These are phyloP conservation scores for Meles meles DNA, from an alignment of 2,113 vertebrate species.

Conservation along the genomic window DNA sequence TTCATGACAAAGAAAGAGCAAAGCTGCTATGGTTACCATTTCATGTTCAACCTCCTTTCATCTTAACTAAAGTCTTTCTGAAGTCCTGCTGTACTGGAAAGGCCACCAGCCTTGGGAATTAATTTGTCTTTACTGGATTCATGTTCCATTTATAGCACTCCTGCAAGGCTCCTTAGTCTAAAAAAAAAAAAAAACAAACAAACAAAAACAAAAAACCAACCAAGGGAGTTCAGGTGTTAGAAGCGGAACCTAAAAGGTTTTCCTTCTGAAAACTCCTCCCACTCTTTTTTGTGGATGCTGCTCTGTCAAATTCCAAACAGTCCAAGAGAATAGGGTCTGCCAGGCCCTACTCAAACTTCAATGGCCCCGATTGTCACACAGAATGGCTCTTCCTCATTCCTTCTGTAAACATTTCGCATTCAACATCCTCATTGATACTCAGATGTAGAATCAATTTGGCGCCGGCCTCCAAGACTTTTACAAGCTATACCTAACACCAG, in stretches of 20 bases:
- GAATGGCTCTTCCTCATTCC: not conserved
- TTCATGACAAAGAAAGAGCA: not conserved
- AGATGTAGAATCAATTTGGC: constrained; percentile 38
- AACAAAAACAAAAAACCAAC: too few species aligned
- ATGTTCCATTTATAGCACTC: not conserved
- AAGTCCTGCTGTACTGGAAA: not conserved
- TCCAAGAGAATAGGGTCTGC: not conserved
- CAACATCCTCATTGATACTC: constrained; percentile 36
- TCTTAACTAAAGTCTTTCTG: constrained; percentile 9
- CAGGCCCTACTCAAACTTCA: not conserved
- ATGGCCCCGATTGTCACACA: not conserved
- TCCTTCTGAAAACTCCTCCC: constrained; percentile 6
- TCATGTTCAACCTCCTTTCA: not conserved
- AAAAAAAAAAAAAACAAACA: too few species aligned
- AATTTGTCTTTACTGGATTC: constrained; percentile 14
- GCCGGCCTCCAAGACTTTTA: not conserved
- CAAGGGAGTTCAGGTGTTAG: not conserved
- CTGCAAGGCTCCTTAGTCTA: not conserved
- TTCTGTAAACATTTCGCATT: not conserved
- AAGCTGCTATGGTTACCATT: not conserved
- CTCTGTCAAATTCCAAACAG: constrained; percentile 23
- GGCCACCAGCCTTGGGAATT: not conserved
- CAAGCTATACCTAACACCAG: constrained; percentile 20
- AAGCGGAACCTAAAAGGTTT: constrained; percentile 20
- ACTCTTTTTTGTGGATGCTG: not conserved